Evolutionary conservation across 2,797 vertebrate genomes (phyloP).

Genomic region (Epinephelus awoara): DNA sequence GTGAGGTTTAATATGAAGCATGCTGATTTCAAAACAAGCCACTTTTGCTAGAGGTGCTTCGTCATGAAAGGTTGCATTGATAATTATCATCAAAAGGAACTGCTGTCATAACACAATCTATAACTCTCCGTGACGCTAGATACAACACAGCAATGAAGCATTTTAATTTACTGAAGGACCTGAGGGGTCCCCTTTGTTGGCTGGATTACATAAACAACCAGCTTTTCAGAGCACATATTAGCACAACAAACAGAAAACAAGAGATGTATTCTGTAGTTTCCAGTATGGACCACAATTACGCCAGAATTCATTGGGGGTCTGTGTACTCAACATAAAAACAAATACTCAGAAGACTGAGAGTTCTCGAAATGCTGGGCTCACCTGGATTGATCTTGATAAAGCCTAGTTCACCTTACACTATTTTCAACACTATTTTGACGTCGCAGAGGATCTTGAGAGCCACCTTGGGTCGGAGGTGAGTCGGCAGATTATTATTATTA

Average conservation of each 20-base stretch:
- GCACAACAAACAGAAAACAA: slow-evolving; percentile 15
- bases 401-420: too few relatives aligned
- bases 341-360: slow-evolving; percentile 7
- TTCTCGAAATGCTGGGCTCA: neutral
- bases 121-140: slow-evolving; percentile 21
- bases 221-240: neutral
- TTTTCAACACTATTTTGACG: too few relatives aligned
- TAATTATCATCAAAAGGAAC: slow-evolving; percentile 58
- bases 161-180: slow-evolving; percentile 39
- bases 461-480: too few relatives aligned
- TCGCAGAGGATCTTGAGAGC: too few relatives aligned
- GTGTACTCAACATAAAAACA: neutral
- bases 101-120: slow-evolving; percentile 44
- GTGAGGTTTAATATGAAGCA: slow-evolving; percentile 48
- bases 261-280: neutral
- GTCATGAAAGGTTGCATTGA: slow-evolving; percentile 49
- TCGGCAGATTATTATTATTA: too few relatives aligned
- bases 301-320: neutral
- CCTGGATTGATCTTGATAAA: neutral
- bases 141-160: slow-evolving; percentile 9
- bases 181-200: neutral
- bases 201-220: slow-evolving; percentile 19
- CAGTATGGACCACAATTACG: neutral
- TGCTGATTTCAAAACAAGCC: slow-evolving; percentile 60
- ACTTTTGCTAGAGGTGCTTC: slow-evolving; percentile 47